Percentiles rank a stretch among this genome's conserved stretches.
These are phyloP conservation scores for Aproaerema taeniolella DNA, from an alignment of 2,888 invertebrate genomes.

Conservation along the genomic window DNA sequence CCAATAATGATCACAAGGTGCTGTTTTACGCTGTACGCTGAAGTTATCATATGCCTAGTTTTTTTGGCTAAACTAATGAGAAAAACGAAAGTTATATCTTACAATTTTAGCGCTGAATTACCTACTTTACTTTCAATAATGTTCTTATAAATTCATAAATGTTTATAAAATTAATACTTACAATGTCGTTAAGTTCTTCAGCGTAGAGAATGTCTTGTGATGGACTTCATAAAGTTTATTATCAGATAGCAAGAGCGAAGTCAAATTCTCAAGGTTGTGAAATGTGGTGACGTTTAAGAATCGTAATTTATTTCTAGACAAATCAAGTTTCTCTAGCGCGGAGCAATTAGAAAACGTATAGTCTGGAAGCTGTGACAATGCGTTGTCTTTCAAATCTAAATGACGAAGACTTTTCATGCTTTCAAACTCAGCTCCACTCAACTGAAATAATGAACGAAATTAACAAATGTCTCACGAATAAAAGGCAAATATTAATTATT, in stretches of 20 bases:
- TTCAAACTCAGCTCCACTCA: constrained; percentile 74
- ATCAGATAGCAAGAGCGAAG: constrained; percentile 82
- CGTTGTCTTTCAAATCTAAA: constrained; percentile 83
- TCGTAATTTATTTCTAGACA: constrained; percentile 83
- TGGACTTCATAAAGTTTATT: constrained; percentile 82
- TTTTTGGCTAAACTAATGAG: too few relatives aligned
- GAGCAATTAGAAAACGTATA: constrained; percentile 75
- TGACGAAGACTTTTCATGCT: constrained; percentile 75
- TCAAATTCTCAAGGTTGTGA: constrained; percentile 79
- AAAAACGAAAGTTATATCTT: too few relatives aligned
- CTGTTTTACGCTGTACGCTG: too few relatives aligned
- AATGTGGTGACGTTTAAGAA: constrained; percentile 79
- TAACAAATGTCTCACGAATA: neutral
- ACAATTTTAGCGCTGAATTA: too few relatives aligned
- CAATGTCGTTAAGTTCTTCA: constrained; percentile 83
- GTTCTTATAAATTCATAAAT: too few relatives aligned
- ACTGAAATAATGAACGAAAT: constrained; percentile 46
- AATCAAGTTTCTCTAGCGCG: constrained; percentile 80
- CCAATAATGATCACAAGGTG: too few relatives aligned
- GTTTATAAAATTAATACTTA: too few relatives aligned
- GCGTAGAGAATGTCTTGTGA: constrained; percentile 78
- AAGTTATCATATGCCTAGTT: too few relatives aligned
- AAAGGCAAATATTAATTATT: too few relatives aligned
- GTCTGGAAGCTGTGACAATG: constrained; percentile 73
- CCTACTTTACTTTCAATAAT: too few relatives aligned